phyloP scores from a whole-genome alignment of 2,888 invertebrate genomes.

The Agrotis clavis region DNA sequence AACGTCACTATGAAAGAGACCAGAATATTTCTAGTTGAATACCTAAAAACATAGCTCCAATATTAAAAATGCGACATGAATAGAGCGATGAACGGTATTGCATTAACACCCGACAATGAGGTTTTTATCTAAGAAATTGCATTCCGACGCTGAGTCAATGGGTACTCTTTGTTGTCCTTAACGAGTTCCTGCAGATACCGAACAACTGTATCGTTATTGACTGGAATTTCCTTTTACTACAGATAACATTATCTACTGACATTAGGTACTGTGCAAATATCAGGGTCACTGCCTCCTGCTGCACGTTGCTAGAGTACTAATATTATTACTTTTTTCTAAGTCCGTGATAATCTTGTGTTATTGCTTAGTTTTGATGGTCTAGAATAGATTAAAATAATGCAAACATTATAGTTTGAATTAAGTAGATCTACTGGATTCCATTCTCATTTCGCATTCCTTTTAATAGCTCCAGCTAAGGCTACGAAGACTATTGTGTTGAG shows the following conservation, averaged over 20 bases:
- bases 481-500: neutral
- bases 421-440: neutral
- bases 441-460: no score
- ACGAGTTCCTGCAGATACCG: conserved; percentile 68
- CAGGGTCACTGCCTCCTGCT: conserved; percentile 71
- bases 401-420: neutral
- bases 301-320: conserved; percentile 32
- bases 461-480: neutral
- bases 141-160: conserved; percentile 74
- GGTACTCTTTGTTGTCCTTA: conserved; percentile 62
- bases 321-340: conserved; percentile 16
- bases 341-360: conserved; percentile 7
- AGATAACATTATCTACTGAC: conserved; percentile 74
- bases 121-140: conserved; percentile 70
- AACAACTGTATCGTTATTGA: conserved; percentile 54
- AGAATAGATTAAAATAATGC: conserved; percentile 16
- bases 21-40: conserved; percentile 5
- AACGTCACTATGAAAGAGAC: neutral
- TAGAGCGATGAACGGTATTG: conserved; percentile 38
- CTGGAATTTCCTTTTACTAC: conserved; percentile 78
- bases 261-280: conserved; percentile 73
- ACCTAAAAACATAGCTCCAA: neutral
- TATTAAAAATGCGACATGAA: conserved; percentile 34
- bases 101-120: conserved; percentile 63
- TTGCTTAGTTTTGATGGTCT: conserved; percentile 2